Evolutionary conservation across 2,888 invertebrate genomes (phyloP).

Genomic region (Sepioteuthis lessoniana): DNA sequence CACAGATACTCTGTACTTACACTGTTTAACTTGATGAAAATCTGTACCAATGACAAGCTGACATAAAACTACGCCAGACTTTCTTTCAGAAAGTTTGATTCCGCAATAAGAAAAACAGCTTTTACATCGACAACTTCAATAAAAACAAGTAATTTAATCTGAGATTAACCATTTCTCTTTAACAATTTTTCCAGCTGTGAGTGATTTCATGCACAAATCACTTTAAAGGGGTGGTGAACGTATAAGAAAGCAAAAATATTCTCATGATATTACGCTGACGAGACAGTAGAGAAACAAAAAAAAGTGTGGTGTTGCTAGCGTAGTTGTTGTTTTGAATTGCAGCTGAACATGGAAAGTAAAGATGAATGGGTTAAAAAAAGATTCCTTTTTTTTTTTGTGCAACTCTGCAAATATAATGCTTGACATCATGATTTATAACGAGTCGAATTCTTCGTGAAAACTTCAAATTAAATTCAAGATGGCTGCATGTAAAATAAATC

Average conservation of each 20-base stretch:
- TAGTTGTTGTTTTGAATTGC: not conserved
- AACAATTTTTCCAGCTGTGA: not conserved
- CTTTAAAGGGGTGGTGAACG: not conserved
- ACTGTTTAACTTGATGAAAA: too few relatives aligned
- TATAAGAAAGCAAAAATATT: not conserved
- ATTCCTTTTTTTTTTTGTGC: too few relatives aligned
- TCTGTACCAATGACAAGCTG: too few relatives aligned
- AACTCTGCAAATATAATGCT: not conserved
- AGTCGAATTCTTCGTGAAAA: not conserved
- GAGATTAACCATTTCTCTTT: too few relatives aligned
- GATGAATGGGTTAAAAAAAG: not conserved
- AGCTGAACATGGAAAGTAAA: not conserved
- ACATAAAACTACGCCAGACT: too few relatives aligned
- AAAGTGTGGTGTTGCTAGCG: not conserved
- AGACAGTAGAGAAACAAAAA: not conserved
- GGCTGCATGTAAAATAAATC: not conserved
- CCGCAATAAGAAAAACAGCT: too few relatives aligned
- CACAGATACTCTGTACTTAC: too few relatives aligned
- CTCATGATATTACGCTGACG: not conserved
- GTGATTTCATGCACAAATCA: not conserved
- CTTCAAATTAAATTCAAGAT: not conserved
- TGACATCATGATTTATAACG: constrained; percentile 2
- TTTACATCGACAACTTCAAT: too few relatives aligned
- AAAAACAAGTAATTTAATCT: too few relatives aligned
- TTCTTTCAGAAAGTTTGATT: too few relatives aligned